Percentiles rank a stretch among this genome's conserved stretches.
These are phyloP conservation scores for Caenorhabditis becei DNA, from an alignment of 2,888 invertebrate genomes.

Conservation along the genomic window DNA sequence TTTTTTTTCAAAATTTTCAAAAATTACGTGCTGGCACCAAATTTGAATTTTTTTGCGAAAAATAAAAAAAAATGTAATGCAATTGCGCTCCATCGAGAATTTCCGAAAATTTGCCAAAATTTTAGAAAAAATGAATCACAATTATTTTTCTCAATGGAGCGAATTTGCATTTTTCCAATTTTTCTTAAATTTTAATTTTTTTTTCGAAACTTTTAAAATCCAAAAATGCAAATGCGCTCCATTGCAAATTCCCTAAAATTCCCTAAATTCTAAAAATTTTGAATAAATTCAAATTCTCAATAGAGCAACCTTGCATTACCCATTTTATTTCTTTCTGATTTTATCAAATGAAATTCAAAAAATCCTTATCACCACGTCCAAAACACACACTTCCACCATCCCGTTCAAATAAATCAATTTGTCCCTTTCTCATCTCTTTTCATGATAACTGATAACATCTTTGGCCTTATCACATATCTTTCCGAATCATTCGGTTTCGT, in stretches of 20 bases:
- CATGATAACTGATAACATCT: constrained; percentile 3
- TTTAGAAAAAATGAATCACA: neutral
- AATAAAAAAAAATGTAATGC: neutral
- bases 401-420: constrained; percentile 9
- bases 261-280: too few species aligned
- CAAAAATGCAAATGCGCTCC: too few species aligned
- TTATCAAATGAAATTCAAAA: neutral
- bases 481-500: constrained; percentile 25
- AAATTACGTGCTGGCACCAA: too few species aligned
- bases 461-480: constrained; percentile 31
- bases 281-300: neutral
- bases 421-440: constrained; percentile 1
- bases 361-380: neutral
- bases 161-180: neutral
- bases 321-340: neutral
- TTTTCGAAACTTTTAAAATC: too few species aligned
- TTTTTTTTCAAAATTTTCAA: too few species aligned
- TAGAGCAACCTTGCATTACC: neutral
- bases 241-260: too few species aligned
- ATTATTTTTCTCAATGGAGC: neutral
- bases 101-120: neutral
- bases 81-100: neutral
- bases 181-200: neutral
- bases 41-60: too few species aligned
- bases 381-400: neutral